A percentile compares a stretch with the other conserved stretches of the same genome.
These are phyloP conservation scores for Amia ocellicauda DNA, from an alignment of 2,113 vertebrate species.

Conservation along the genomic window DNA sequence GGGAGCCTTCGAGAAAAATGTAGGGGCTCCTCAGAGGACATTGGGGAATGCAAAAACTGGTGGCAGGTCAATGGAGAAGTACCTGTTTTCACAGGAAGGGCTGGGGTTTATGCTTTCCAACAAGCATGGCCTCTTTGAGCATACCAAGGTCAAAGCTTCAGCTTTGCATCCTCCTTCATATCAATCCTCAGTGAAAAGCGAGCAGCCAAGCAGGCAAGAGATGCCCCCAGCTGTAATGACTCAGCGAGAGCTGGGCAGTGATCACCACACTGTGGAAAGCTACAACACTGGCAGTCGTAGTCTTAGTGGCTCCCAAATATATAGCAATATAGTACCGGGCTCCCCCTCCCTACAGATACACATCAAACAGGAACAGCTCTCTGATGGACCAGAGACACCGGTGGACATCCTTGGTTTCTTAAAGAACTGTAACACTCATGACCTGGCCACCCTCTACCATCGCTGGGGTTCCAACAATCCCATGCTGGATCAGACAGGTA, in stretches of 20 bases:
- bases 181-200: slow-evolving; percentile 47
- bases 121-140: slow-evolving; percentile 71
- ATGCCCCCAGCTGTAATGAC: slow-evolving; percentile 43
- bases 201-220: slow-evolving; percentile 49
- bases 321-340: slow-evolving; percentile 33
- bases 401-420: slow-evolving; percentile 79
- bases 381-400: slow-evolving; percentile 68
- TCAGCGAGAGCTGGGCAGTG: slow-evolving; percentile 48
- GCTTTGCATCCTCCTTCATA: slow-evolving; percentile 47
- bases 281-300: slow-evolving; percentile 44
- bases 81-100: slow-evolving; percentile 49
- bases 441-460: slow-evolving; percentile 81
- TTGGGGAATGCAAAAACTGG: slow-evolving; percentile 46
- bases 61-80: slow-evolving; percentile 64
- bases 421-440: slow-evolving; percentile 87
- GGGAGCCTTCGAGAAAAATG: slow-evolving; percentile 56
- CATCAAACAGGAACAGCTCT: slow-evolving; percentile 61
- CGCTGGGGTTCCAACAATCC: slow-evolving; percentile 78
- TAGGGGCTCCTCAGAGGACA: slow-evolving; percentile 47
- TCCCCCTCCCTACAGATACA: slow-evolving; percentile 47
- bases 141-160: slow-evolving; percentile 58
- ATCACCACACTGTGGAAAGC: slow-evolving; percentile 54
- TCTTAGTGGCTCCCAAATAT: slow-evolving; percentile 52
- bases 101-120: slow-evolving; percentile 61
- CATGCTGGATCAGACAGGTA: slow-evolving; percentile 79